Evolutionary conservation across 2,113 vertebrate species (phyloP).

Genomic region (Notothenia coriiceps): DNA sequence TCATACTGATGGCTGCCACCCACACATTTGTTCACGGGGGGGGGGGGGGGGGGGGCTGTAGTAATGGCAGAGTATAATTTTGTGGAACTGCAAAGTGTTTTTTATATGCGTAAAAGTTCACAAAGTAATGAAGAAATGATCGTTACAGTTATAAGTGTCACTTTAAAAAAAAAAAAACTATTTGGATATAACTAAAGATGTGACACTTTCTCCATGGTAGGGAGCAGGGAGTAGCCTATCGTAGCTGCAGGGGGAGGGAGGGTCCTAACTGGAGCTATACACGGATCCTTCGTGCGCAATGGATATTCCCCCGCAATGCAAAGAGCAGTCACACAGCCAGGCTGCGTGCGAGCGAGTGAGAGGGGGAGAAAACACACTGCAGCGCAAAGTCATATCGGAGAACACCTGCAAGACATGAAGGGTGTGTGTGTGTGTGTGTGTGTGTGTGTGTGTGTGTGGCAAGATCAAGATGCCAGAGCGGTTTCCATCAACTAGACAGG

Average conservation of each 20-base stretch:
- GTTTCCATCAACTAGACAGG: slow-evolving; percentile 69
- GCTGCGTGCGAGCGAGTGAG: slow-evolving; percentile 16
- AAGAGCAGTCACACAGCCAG: slow-evolving; percentile 17
- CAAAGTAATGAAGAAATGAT: background rate
- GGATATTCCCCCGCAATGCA: slow-evolving; percentile 34
- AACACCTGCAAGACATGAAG: slow-evolving; percentile 69
- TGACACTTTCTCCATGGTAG: slow-evolving; percentile 12
- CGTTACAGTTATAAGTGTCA: background rate
- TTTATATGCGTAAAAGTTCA: background rate
- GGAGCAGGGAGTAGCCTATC: slow-evolving; percentile 21
- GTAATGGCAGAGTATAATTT: background rate
- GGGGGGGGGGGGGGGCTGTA: too few species aligned
- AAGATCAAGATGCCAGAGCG: slow-evolving; percentile 57
- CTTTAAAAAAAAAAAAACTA: background rate
- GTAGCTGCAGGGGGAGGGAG: slow-evolving; percentile 14
- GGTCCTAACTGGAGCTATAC: slow-evolving; percentile 14
- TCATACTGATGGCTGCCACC: slow-evolving; percentile 1
- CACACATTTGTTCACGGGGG: background rate
- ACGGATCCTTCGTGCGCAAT: slow-evolving; percentile 51
- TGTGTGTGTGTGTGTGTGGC: slow-evolving; percentile 32
- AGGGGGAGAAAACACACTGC: slow-evolving; percentile 21
- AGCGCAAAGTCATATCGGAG: slow-evolving; percentile 66
- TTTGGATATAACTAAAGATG: slow-evolving; percentile 1
- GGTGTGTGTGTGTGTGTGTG: background rate
- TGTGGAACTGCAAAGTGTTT: background rate